phyloP scores from a whole-genome alignment of 2,888 invertebrate genomes.

The Danaus chrysippus region DNA sequence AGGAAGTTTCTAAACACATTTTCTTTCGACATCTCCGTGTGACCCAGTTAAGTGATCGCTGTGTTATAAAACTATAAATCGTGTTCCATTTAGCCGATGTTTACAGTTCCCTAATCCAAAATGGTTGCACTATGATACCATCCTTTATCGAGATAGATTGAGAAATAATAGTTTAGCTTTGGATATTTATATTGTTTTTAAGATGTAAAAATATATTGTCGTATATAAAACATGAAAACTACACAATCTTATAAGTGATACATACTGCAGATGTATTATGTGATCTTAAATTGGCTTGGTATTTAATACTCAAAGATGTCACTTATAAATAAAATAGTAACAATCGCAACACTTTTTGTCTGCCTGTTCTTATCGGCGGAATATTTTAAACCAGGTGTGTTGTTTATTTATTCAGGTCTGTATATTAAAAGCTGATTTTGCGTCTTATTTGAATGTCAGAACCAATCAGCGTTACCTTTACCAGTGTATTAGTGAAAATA shows the following conservation, averaged over 20 bases:
- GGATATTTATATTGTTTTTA: too few species aligned
- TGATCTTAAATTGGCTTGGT: too few species aligned
- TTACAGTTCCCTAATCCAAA: slow-evolving; percentile 7
- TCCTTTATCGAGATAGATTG: not conserved
- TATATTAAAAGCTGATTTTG: slow-evolving; percentile 42
- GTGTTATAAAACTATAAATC: slow-evolving; percentile 8
- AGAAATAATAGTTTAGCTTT: too few species aligned
- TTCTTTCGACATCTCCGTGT: slow-evolving; percentile 11
- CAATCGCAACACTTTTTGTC: not conserved
- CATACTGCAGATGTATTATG: too few species aligned
- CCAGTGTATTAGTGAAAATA: too few species aligned
- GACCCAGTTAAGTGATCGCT: slow-evolving; percentile 13
- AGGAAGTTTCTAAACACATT: not conserved
- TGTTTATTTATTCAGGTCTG: slow-evolving; percentile 41
- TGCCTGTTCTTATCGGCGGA: slow-evolving; percentile 8
- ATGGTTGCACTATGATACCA: not conserved
- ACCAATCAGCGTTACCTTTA: too few species aligned
- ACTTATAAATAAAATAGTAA: not conserved
- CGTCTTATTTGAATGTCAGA: slow-evolving; percentile 31
- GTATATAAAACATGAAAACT: too few species aligned
- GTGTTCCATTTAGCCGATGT: slow-evolving; percentile 16
- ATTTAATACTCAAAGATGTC: not conserved
- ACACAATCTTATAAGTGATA: too few species aligned
- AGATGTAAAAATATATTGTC: too few species aligned
- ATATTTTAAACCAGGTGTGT: slow-evolving; percentile 20